Percentiles rank a stretch among this genome's conserved stretches.
These are phyloP conservation scores for Paragorgia papillata DNA, from an alignment of 92 coral and sea anemone species.

Conservation along the genomic window DNA sequence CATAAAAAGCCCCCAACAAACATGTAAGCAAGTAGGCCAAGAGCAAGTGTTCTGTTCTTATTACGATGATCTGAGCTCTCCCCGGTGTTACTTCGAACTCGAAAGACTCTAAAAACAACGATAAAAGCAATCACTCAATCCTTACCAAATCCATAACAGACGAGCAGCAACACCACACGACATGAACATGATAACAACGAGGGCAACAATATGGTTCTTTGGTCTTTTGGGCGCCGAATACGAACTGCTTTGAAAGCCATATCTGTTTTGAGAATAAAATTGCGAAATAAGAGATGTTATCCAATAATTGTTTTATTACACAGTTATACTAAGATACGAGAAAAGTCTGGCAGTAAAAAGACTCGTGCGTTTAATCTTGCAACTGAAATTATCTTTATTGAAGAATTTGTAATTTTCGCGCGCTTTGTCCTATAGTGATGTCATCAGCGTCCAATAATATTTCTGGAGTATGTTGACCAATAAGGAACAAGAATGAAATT, in stretches of 20 bases:
- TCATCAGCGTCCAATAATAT: too few relatives aligned
- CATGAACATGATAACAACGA: conserved; percentile 12
- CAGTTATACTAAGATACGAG: too few relatives aligned
- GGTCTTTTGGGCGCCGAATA: conserved; percentile 8
- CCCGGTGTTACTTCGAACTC: background rate
- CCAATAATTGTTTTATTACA: too few relatives aligned
- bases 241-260: background rate
- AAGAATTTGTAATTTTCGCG: too few relatives aligned
- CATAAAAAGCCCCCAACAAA: conserved; percentile 68
- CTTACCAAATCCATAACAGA: conserved; percentile 27
- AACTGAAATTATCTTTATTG: too few relatives aligned
- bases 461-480: too few relatives aligned
- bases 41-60: conserved; percentile 68
- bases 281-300: background rate
- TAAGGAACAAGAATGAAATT: too few relatives aligned
- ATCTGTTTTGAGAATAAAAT: background rate
- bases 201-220: conserved; percentile 8
- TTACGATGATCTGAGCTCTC: conserved; percentile 12
- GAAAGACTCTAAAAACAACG: background rate
- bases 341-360: too few relatives aligned
- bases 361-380: too few relatives aligned
- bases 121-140: background rate
- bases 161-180: conserved; percentile 17
- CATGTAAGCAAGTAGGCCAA: conserved; percentile 80
- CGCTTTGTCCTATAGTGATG: too few relatives aligned